Evolutionary conservation across 2,797 vertebrate genomes (phyloP), one percentile per base, ranked within the genome.

Genomic region (Pangasius larnaudii): DNA sequence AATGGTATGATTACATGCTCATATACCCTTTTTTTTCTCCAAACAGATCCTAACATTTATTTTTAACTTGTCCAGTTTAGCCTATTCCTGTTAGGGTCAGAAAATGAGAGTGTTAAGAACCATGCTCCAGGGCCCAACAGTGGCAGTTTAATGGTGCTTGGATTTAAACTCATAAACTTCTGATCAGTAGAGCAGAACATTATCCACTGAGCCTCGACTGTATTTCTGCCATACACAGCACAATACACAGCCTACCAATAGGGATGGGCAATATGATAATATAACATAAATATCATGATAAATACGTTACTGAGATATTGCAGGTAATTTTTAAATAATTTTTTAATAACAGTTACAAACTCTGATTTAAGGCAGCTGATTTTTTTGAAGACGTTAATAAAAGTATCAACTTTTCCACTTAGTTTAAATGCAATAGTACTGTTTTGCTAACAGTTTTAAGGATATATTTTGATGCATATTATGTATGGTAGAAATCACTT

Each of bases 131-230:
- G 6, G n/a, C 9, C 16, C 22, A 61, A 27, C 56, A 42, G 19
- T 61, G 77, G 56, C 53, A 61, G 22, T 61, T 59, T 80, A 24
- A 42, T 61, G 56, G 5, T 81, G 33, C 33, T 81, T 81, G 11
- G 79, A 81, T 61, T 81, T 81, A 81, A 81, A 42, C 53, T 61
- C 79, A 61, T 27, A 81, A 61, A 19, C 6, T 81, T 61, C 53
- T 81, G 79, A 81, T 81, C 56, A 27, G 56, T 59, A 42, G 33
- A 61, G 79, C 53, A 81, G 79, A 81, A 81, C 56, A 81, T 81
- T 81, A 80, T 6, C 5, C 3, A 79, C 9, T 58, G 18, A 59
- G 33, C 19, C 33, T 14, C 0, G 3, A 19, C 56, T 80, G 10
- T 59, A 80, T 80, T 22, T 59, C 78, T 39, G 56, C 79, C 19